phyloP scores from a whole-genome alignment of 2,797 vertebrate genomes.

The Amblyopsis hoosieri region DNA sequence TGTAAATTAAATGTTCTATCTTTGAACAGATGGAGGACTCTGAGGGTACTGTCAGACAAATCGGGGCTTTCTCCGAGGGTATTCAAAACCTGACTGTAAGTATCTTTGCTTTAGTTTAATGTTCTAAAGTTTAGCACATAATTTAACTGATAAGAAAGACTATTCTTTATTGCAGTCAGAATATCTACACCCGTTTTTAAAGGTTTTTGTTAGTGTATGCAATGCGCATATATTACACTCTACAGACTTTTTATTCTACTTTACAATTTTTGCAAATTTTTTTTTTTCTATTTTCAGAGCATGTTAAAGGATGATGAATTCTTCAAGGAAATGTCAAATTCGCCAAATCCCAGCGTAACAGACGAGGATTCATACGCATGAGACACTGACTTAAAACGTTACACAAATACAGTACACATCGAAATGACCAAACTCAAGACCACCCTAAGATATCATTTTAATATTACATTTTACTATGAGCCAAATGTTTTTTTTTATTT shows the following conservation, averaged over 20 bases:
- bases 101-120: not conserved
- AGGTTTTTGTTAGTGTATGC: not conserved
- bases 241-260: too few species aligned
- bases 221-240: too few species aligned
- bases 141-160: too few species aligned
- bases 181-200: too few species aligned
- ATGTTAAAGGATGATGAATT: constrained; percentile 97
- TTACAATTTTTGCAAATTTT: not conserved
- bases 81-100: constrained; percentile 98
- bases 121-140: not conserved
- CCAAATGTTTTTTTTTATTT: constrained; percentile 48
- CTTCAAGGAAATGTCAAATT: constrained; percentile 89
- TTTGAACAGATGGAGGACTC: constrained; percentile 95
- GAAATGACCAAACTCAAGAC: constrained; percentile 32
- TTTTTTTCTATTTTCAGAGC: constrained; percentile 76
- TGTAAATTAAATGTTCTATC: constrained; percentile 9
- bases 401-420: constrained; percentile 24
- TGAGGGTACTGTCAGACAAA: constrained; percentile 96
- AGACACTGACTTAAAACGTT: constrained; percentile 68
- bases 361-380: constrained; percentile 93
- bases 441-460: constrained; percentile 23
- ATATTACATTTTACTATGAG: constrained; percentile 49
- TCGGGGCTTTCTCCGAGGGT: constrained; percentile 95
- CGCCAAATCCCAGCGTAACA: constrained; percentile 87
- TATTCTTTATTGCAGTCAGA: too few species aligned